Conservation (phyloP, 2,113 vertebrate genomes). For the Aythya baeri region DNA sequence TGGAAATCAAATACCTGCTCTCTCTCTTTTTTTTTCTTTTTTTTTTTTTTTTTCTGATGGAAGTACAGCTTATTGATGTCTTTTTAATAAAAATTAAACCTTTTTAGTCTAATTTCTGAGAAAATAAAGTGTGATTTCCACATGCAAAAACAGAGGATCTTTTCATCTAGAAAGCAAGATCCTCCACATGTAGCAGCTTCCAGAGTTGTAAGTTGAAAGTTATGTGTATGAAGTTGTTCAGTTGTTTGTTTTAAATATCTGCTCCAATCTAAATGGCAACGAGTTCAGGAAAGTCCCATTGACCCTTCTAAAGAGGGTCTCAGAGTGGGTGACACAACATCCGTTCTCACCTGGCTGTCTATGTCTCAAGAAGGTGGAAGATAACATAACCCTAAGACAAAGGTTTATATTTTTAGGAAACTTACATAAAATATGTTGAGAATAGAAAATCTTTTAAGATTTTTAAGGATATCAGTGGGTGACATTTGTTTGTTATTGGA, state of each 20-base stretch:
- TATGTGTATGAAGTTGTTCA: not conserved
- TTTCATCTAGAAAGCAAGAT: not conserved
- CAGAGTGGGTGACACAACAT: accelerated
- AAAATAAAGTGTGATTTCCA: not conserved
- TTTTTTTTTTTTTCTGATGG: not conserved
- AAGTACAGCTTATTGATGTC: not conserved
- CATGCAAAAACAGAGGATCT: not conserved
- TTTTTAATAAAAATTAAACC: slow-evolving; percentile 5
- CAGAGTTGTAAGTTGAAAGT: not conserved
- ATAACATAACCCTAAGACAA: not conserved
- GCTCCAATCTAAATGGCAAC: not conserved
- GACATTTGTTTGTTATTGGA: not conserved
- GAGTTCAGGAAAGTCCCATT: not conserved
- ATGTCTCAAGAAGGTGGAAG: not conserved
- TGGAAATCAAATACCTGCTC: slow-evolving; percentile 15
- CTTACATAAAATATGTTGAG: accelerated
- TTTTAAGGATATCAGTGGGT: not conserved
- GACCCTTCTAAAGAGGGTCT: accelerated
- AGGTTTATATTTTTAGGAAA: not conserved
- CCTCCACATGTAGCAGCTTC: not conserved
- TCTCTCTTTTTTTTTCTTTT: not conserved
- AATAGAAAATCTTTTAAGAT: not conserved
- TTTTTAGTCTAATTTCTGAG: not conserved
- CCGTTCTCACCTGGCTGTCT: not conserved
- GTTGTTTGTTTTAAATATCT: not conserved